Evolutionary conservation across 2,888 invertebrate genomes (phyloP).

Genomic region (Mamestra brassicae): DNA sequence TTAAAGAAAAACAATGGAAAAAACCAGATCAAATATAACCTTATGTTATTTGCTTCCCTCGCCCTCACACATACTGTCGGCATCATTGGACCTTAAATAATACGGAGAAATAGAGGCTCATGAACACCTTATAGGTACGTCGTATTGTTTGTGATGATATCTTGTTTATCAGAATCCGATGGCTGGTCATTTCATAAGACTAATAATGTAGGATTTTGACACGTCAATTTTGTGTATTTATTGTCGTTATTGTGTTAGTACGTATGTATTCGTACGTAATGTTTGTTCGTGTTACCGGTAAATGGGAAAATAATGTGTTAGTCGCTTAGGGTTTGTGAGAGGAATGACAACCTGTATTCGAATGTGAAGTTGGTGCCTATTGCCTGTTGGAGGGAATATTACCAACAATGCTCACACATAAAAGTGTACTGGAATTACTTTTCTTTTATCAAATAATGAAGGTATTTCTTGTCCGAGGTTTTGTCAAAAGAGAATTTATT

Average conservation of each 20-base stretch:
- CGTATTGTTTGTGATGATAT: constrained; percentile 15
- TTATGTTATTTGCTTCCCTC: constrained; percentile 30
- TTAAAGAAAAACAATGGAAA: constrained; percentile 19
- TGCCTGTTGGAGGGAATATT: not conserved
- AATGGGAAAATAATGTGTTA: constrained; percentile 52
- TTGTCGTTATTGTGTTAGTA: constrained; percentile 3
- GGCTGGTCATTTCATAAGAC: constrained; percentile 1
- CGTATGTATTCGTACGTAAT: not conserved
- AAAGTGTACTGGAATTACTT: not conserved
- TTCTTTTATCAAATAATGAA: not conserved
- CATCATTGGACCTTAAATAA: constrained; percentile 22
- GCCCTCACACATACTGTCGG: constrained; percentile 7
- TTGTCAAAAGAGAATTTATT: not conserved
- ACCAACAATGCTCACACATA: not conserved
- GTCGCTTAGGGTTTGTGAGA: constrained; percentile 22
- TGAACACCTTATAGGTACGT: not conserved
- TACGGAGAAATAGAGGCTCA: constrained; percentile 25
- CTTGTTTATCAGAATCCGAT: constrained; percentile 11
- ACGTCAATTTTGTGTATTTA: constrained; percentile 9
- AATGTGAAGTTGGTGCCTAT: not conserved
- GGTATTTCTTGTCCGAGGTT: too few relatives aligned
- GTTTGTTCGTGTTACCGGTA: constrained; percentile 18
- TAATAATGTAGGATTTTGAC: constrained; percentile 13
- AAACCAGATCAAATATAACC: constrained; percentile 28
- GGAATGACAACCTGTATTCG: constrained; percentile 1